Evolutionary conservation across 1,140 invertebrate species (phyloP), one percentile per base, ranked within the genome.

Genomic region (Epicauta chinensis): DNA sequence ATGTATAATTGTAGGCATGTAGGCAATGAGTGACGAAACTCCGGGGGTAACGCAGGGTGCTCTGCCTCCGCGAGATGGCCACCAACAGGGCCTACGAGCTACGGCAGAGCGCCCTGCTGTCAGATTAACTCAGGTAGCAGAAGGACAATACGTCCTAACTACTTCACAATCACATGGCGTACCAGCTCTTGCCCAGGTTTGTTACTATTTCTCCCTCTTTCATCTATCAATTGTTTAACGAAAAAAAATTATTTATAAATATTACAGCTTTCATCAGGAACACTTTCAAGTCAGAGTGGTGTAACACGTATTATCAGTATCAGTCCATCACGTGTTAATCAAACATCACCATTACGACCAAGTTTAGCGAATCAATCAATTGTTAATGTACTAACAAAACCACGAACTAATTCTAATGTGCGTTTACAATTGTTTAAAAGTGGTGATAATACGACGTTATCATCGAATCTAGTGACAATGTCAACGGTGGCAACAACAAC

Each of bases 21-120:
- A 59, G 61, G 54, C 56, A 59, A 71, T 71, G 69, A 71, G 68
- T 62, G 69, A 71, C 60, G 66, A 71, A 62, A 66, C 62, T 57
- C 62, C 66, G 62, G 68, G 69, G 67, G 66, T 59, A 61, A 66
- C 59, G 62, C 66, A 66, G 58, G 63, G 67, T 62, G 66, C 67
- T 64, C 61, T 65, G 68, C 64, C 67, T 63, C 66, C 63, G 61
- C 60, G 64, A 58, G 69, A 67, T 49, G 61, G 62, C 51, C 51
- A n/a, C n/a, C n/a, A 55, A 29, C 45, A 38, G 49, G 49, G 55
- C 51, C 53, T 59, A 53, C 61, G 61, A 52, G 37, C 51, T 31
- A 37, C 54, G 53, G 59, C 55, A 60, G 64, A 64, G 59, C 61
- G 61, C 60, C 63, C 65, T 59, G 52, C 65, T 47, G 43, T 71